Percentiles rank a stretch among this genome's conserved stretches.
Evolutionary conservation across 2,888 invertebrate species (phyloP).

Genomic region (Eumerus sabulonum): DNA sequence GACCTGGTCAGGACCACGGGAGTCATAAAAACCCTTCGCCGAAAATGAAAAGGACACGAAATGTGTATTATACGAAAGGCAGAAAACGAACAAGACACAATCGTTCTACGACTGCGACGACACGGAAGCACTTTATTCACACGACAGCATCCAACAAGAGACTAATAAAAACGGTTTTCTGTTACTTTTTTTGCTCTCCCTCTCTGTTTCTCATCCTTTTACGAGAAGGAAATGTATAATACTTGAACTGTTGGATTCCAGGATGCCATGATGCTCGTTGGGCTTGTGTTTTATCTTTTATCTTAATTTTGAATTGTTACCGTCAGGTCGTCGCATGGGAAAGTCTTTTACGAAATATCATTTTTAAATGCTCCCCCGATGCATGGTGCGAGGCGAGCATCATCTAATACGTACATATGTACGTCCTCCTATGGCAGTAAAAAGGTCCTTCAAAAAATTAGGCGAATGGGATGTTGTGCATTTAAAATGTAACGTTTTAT

Average conservation of each 20-base stretch:
- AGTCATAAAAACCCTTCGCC: constrained; percentile 51
- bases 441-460: constrained; percentile 50
- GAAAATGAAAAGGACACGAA: constrained; percentile 5
- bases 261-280: neutral
- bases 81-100: constrained; percentile 27
- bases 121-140: constrained; percentile 49
- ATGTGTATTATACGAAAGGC: constrained; percentile 48
- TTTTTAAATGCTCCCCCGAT: constrained; percentile 64
- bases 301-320: constrained; percentile 48
- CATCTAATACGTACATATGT: no score
- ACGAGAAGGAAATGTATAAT: constrained; percentile 55
- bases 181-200: neutral
- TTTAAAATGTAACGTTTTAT: constrained; percentile 46
- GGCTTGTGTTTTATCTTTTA: constrained; percentile 12
- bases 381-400: constrained; percentile 22
- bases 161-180: constrained; percentile 43
- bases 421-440: constrained; percentile 23
- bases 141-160: constrained; percentile 56
- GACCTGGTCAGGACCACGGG: neutral
- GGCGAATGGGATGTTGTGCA: constrained; percentile 26
- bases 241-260: constrained; percentile 22
- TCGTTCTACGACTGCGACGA: constrained; percentile 13
- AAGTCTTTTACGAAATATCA: constrained; percentile 31
- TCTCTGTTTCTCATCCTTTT: constrained; percentile 62
- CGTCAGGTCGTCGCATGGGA: constrained; percentile 20